Base-by-base conservation (phyloP, 2,888 invertebrate genomes). In the Dermolepida albohirtum region DNA sequence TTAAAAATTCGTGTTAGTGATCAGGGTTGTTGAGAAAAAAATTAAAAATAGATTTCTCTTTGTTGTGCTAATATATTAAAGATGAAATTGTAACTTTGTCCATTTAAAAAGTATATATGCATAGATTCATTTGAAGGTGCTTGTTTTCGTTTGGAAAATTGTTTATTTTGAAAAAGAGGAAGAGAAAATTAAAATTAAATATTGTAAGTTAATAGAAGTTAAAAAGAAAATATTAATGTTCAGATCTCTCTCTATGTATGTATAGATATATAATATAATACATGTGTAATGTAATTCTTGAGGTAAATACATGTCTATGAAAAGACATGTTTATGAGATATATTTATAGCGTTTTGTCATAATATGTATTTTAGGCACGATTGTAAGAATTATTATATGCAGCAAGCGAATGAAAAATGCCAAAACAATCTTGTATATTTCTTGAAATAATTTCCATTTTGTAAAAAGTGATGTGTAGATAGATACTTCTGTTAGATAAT, bases 161-260 rank as follows among this genome's bases (percentile, higher is more conserved):
- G 47, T 55, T 47, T 66, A 47, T 66, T 66, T 65, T 14, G 27
- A 49, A 29, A 49, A 50, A 59, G 14, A 10, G 34, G 47, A 44
- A 34, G 14, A 34, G 40, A 14, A 55, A 55, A 55, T 16, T 55
- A 10, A 40, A 55, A 55, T 10, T 39, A 40, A 55, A 41, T 55
- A 59, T 44, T 44, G 44, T 29, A 59, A 49, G 47, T 39, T 57
- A 39, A 39, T 57, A 7, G 43, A 43, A 43, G 57, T 57, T 57
- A n/a, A 57, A 11, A 41, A 29, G 50, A 66, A 66, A 59, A 40
- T 59, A 57, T 66, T 66, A 66, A 66, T 66, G 66, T 66, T 66
- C 66, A 66, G 49, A 66, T 57, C 49, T 59, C 34, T 34, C 6
- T 34, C 34, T 34, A 10, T 34, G 10, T 8, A 34, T 34, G 34